Conservation (phyloP, 2,888 invertebrate genomes). For the Chouioia cunea region DNA sequence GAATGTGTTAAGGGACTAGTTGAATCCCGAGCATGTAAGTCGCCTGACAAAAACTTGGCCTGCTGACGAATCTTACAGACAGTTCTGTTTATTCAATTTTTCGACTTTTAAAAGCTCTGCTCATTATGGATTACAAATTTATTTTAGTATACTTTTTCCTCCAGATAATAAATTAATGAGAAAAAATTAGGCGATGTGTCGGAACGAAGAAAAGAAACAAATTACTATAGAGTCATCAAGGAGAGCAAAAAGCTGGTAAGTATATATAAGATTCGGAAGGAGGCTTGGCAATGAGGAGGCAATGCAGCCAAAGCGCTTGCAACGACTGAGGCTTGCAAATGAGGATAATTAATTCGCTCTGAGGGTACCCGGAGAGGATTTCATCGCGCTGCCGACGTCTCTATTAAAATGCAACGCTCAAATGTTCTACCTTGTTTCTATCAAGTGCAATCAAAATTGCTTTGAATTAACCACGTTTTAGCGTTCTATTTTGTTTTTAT, state of each 20-base stretch:
- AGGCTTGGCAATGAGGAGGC: constrained; percentile 33
- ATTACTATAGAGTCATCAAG: too few relatives aligned
- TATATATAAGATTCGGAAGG: constrained; percentile 34
- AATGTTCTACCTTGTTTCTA: constrained; percentile 6
- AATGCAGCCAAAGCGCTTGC: neutral
- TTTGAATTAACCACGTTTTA: too few relatives aligned
- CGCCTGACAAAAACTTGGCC: constrained; percentile 9
- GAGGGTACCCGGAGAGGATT: constrained; percentile 38
- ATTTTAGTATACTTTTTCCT: neutral
- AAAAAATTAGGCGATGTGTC: too few relatives aligned
- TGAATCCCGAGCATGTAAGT: constrained; percentile 26
- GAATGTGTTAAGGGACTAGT: constrained; percentile 26
- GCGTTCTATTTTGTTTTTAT: too few relatives aligned
- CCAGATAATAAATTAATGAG: constrained; percentile 19
- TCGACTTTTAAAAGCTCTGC: too few relatives aligned
- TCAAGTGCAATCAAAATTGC: too few relatives aligned
- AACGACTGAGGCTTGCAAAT: constrained; percentile 40
- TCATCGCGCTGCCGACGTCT: constrained; percentile 25
- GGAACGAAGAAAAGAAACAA: too few relatives aligned
- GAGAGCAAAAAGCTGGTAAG: too few relatives aligned
- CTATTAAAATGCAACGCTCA: constrained; percentile 34
- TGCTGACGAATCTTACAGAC: neutral
- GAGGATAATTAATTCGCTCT: constrained; percentile 46
- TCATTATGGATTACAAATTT: neutral
- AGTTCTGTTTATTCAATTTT: too few relatives aligned